A percentile compares a stretch with the other conserved stretches of the same genome.
Evolutionary conservation across 92 coral and sea anemone species (phyloP).

Genomic region (Epizoanthus fatuus): DNA sequence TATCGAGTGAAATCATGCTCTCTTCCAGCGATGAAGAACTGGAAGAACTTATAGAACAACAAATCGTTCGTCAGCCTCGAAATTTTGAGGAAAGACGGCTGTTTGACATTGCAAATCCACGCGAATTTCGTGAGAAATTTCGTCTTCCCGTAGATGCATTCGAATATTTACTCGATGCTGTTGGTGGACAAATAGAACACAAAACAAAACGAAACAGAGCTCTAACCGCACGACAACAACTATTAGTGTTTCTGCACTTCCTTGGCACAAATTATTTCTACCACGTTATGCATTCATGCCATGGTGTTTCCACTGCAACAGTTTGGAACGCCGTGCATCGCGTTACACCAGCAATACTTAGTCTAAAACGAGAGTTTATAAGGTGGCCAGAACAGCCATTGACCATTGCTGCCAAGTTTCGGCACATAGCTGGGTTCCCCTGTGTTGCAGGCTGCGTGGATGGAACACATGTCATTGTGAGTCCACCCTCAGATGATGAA

Average conservation of each 20-base stretch:
- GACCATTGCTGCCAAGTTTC: constrained; percentile 22
- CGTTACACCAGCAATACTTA: constrained; percentile 39
- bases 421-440: constrained; percentile 32
- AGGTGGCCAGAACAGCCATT: constrained; percentile 17
- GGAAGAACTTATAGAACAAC: neutral
- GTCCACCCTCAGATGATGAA: constrained; percentile 20
- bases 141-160: too few relatives aligned
- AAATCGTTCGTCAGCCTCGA: neutral
- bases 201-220: too few relatives aligned
- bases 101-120: too few relatives aligned
- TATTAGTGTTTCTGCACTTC: too few relatives aligned
- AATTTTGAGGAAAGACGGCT: too few relatives aligned
- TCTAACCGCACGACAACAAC: too few relatives aligned
- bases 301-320: constrained; percentile 38
- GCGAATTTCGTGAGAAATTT: too few relatives aligned
- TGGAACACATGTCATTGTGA: constrained; percentile 44
- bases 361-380: constrained; percentile 40
- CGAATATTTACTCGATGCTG: too few relatives aligned
- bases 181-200: neutral
- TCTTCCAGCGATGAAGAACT: constrained; percentile 28
- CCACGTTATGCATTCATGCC: constrained; percentile 56
- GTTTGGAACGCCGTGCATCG: constrained; percentile 47
- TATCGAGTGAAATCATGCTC: neutral
- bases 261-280: constrained; percentile 23
- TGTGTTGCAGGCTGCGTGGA: constrained; percentile 31